Evolutionary conservation across 1,140 invertebrate species (phyloP), one percentile per base, ranked within the genome.

Genomic region (Philotrypesis tridentata): DNA sequence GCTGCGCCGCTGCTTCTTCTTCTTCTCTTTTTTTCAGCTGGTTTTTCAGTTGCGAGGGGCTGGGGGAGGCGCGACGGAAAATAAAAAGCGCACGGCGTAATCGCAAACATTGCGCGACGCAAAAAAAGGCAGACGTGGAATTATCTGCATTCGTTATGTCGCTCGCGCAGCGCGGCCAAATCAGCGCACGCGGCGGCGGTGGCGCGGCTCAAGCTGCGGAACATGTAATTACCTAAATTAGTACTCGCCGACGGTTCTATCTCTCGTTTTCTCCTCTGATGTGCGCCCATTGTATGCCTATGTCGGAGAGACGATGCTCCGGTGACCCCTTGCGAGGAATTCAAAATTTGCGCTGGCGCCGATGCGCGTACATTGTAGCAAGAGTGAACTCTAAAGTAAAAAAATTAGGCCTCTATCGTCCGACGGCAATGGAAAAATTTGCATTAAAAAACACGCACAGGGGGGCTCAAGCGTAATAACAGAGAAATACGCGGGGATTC

Each of bases 321-420:
- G 14, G 29, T 60, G 72, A 60, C 72, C 48, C 61, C 61, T 29
- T 21, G 6, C 37, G 40, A 61, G 27, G 71, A 79, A 27, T 31
- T n/a, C 60, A 17, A 61, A 23, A 40, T 48, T 40, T 29, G 25
- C 27, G 37, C 21, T 6, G 37, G 33, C 65, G 3, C 83, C 85
- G 87, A 87, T 87, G 88, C 88, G 88, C 87, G 88, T 88, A 89
- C 82, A 89, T 87, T 89, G 78, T 9, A 14, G 79, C 71, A n/a
- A 21, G 40, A 29, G 40, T n/a, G n/a, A n/a, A n/a, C n/a, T n/a
- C n/a, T n/a, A n/a, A n/a, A 75, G 85, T 85, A 90, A 89, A 89
- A 87, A 88, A 90, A 90, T 90, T 89, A 88, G 89, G 88, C n/a
- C n/a, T n/a, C n/a, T n/a, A n/a, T n/a, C n/a, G n/a, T n/a, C n/a